A percentile compares a stretch with the other conserved stretches of the same genome.
Conservation (phyloP, 2,113 vertebrate genomes). For the Tragelaphus strepsiceros region DNA sequence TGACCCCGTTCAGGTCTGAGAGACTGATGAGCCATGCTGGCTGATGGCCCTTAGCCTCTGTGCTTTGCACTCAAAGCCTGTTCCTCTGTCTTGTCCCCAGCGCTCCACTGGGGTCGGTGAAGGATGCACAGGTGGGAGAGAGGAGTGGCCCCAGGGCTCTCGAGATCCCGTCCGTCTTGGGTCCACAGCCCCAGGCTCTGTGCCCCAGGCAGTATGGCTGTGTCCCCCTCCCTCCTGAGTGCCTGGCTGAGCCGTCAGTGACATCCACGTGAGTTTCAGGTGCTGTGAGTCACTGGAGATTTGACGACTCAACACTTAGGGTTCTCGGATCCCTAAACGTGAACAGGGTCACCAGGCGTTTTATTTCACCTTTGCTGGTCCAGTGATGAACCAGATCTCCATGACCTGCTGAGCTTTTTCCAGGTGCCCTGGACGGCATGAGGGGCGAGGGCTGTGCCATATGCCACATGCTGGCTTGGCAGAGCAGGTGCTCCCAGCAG, state of each 20-base stretch:
- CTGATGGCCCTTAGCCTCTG: neutral
- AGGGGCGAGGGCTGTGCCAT: neutral
- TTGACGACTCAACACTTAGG: neutral
- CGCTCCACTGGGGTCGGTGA: neutral
- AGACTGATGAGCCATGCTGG: neutral
- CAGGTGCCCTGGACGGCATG: rapidly evolving
- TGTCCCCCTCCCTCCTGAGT: neutral
- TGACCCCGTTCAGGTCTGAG: neutral
- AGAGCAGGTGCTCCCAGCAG: neutral
- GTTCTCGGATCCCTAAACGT: neutral
- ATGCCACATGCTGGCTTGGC: neutral
- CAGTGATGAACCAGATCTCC: neutral
- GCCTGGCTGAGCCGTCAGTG: neutral
- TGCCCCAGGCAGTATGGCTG: rapidly evolving
- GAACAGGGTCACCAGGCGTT: neutral
- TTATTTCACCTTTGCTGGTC: neutral
- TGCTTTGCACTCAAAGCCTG: neutral
- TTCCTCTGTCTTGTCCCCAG: neutral
- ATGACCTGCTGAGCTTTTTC: neutral
- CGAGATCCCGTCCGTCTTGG: rapidly evolving
- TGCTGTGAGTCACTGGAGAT: neutral
- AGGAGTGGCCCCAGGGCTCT: too few species aligned
- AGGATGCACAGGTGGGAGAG: too few species aligned
- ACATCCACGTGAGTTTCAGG: rapidly evolving
- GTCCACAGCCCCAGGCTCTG: neutral